Base-by-base conservation (phyloP, 2,888 invertebrate genomes). In the Trichogramma dendrolimi region DNA sequence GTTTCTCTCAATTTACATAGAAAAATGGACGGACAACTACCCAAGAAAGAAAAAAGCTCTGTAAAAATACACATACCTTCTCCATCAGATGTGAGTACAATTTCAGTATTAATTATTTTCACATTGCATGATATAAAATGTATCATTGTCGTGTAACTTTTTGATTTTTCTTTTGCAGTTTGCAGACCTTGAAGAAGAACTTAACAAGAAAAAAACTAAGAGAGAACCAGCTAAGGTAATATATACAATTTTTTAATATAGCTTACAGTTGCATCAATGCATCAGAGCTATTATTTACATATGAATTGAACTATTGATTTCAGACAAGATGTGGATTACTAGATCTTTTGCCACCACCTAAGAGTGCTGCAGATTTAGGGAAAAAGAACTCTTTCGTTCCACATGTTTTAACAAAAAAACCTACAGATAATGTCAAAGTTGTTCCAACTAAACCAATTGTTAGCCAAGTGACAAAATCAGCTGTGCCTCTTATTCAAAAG, bases 1-100 rank as follows among this genome's bases (percentile, higher is more conserved):
- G 27, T 27, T 27, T 27, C 27, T 27, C 2, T 27, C 27, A 27
- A 27, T 27, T 27, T 27, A 27, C 27, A 82, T 78, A 55, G 61
- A 7, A 53, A 53, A 38, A n/a, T 68, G 4, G 70, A 68, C 27
- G 27, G 27, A 46, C 73, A 72, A 55, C 59, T 70, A 46, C 44
- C 55, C 2, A 74, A 73, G 61, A 75, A 71, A 39, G 77, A 72
- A 10, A 78, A 81, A 80, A 67, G 81, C 48, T 76, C 85, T 60
- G 85, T 87, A 0, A 86, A 84, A 76, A 90, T 90, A 67, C 83
- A 83, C 49, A 84, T 90, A 55, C 90, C 90, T 1, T 86, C 87
- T 1, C 78, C 90, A 4, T 83, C 82, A 68, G 86, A 88, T 75
- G 86, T 86, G 79, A 66, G 40, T 27, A 39, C 38, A 44, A 50